These are phyloP conservation scores for Latrodectus elegans DNA, from an alignment of 2,888 invertebrate genomes.

Conservation along the genomic window DNA sequence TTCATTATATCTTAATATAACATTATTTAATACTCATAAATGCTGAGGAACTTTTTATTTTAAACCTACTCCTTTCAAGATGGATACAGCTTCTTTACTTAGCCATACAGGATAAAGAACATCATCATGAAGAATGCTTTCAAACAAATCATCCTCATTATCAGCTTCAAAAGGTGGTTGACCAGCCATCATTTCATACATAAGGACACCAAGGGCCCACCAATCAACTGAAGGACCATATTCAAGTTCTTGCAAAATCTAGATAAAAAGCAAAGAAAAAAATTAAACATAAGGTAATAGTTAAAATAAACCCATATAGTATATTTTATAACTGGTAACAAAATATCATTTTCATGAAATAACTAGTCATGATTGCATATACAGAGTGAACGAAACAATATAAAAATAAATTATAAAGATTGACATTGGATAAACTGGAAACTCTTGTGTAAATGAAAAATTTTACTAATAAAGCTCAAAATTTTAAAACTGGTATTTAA, in stretches of 20 bases:
- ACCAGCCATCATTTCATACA: constrained; percentile 93
- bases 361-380: no score
- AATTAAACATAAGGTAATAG: background rate
- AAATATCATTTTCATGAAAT: no score
- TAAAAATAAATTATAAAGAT: no score
- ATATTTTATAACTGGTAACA: no score
- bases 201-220: constrained; percentile 97
- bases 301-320: no score
- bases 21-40: background rate
- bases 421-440: no score
- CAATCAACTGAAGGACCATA: constrained; percentile 80
- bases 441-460: no score
- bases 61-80: constrained; percentile 81
- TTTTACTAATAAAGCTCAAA: no score
- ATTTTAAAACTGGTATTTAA: no score
- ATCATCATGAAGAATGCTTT: constrained; percentile 98
- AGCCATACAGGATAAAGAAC: constrained; percentile 99
- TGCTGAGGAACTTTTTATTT: background rate
- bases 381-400: no score
- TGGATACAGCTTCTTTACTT: constrained; percentile 90
- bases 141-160: constrained; percentile 99
- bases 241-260: constrained; percentile 92
- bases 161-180: constrained; percentile 99
- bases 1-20: no score
- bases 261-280: background rate